These are phyloP conservation scores for Pristis pectinata DNA, from an alignment of 2,797 vertebrate species.

Conservation along the genomic window DNA sequence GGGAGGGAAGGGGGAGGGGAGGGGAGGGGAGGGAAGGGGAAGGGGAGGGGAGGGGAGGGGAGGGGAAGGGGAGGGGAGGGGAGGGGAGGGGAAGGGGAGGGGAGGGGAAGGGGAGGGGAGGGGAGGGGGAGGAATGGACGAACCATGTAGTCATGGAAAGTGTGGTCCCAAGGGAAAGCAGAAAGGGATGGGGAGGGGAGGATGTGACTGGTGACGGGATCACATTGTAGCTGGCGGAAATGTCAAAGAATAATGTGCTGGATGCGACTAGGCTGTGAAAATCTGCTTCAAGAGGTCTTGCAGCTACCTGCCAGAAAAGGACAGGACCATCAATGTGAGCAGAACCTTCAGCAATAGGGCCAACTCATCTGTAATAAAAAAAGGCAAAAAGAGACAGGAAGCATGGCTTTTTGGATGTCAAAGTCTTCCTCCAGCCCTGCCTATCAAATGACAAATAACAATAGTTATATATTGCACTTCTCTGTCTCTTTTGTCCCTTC, in stretches of 20 bases:
- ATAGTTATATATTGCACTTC: neutral
- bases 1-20: no score
- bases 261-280: neutral
- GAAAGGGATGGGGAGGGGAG: no score
- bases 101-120: no score
- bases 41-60: no score
- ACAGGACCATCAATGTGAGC: neutral
- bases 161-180: no score
- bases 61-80: no score
- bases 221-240: no score
- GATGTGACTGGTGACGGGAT: no score
- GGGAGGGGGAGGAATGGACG: no score
- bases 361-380: neutral
- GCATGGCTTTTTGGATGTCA: neutral
- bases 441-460: neutral
- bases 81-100: no score
- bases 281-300: neutral
- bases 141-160: no score
- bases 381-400: neutral
- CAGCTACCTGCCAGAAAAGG: neutral
- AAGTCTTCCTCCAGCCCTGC: neutral
- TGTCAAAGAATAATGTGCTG: neutral
- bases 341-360: neutral
- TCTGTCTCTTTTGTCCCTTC: neutral
- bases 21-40: no score